Conservation (phyloP, 1,140 invertebrate species). For the Diachasma alloeum region DNA sequence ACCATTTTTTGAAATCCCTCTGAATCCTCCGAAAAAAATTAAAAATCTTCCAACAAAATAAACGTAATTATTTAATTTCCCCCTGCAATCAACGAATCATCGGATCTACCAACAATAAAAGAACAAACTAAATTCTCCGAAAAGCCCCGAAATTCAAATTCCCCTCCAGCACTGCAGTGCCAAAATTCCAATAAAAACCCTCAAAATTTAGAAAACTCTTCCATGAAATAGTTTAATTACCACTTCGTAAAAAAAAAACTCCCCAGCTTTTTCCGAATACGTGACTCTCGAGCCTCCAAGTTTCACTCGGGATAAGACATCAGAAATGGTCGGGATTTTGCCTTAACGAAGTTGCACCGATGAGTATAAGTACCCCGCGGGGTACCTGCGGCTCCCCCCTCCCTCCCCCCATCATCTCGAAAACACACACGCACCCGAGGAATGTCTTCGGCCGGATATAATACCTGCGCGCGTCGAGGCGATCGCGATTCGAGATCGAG, state of each 20-base stretch:
- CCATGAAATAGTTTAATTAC: neutral
- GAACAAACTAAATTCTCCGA: no score
- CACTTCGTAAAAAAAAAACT: neutral
- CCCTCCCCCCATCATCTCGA: neutral
- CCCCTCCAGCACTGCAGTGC: no score
- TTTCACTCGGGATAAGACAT: neutral
- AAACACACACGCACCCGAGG: neutral
- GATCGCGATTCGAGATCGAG: slow-evolving; percentile 10
- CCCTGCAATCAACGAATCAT: no score
- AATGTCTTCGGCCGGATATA: slow-evolving; percentile 17
- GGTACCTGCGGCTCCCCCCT: neutral
- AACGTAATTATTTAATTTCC: no score
- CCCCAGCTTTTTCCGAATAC: neutral
- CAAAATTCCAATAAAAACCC: neutral
- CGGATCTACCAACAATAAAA: no score
- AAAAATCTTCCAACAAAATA: no score
- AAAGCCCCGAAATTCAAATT: no score
- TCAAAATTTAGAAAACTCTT: neutral
- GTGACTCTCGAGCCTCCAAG: neutral
- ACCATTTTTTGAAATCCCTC: no score
- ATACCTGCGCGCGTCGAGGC: neutral
- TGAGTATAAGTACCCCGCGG: neutral
- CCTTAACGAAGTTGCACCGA: neutral
- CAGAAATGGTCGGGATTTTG: neutral
- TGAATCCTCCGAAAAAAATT: no score